phyloP scores from a whole-genome alignment of 2,797 vertebrate genomes.

The Anisognathus igniventris region DNA sequence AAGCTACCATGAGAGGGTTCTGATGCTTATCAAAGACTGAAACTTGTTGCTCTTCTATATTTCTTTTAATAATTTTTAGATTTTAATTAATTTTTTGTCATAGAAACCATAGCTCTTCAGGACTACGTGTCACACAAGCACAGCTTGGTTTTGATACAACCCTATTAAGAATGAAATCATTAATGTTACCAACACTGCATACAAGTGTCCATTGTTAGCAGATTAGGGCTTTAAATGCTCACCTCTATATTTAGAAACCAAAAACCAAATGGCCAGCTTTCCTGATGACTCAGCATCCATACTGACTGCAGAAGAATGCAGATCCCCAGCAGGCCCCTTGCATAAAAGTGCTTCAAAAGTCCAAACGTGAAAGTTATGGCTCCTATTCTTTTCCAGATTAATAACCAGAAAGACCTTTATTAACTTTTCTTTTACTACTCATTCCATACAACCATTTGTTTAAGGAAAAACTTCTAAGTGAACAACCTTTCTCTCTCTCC shows the following conservation, averaged over 20 bases:
- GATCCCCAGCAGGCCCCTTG: not conserved
- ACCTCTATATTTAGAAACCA: constrained; percentile 48
- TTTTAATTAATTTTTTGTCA: not conserved
- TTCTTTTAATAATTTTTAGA: not conserved
- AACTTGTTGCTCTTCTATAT: not conserved
- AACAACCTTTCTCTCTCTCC: not conserved
- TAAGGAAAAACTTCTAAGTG: not conserved
- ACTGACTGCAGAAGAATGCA: constrained; percentile 18
- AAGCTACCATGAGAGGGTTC: not conserved
- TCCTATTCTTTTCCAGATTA: not conserved
- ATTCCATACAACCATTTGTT: not conserved
- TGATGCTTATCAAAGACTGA: not conserved
- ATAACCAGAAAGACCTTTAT: not conserved
- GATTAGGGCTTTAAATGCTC: constrained; percentile 16
- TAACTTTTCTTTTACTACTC: not conserved
- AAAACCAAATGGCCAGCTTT: constrained; percentile 33
- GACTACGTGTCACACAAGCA: not conserved
- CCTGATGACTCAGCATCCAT: constrained; percentile 40
- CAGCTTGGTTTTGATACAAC: not conserved
- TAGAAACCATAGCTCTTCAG: not conserved
- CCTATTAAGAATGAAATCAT: not conserved
- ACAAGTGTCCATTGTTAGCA: not conserved
- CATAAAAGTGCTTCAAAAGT: not conserved
- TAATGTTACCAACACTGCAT: not conserved
- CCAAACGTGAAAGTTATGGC: not conserved